Evolutionary conservation across 2,888 invertebrate genomes (phyloP).

Genomic region (Carpatolechia fugitivella): DNA sequence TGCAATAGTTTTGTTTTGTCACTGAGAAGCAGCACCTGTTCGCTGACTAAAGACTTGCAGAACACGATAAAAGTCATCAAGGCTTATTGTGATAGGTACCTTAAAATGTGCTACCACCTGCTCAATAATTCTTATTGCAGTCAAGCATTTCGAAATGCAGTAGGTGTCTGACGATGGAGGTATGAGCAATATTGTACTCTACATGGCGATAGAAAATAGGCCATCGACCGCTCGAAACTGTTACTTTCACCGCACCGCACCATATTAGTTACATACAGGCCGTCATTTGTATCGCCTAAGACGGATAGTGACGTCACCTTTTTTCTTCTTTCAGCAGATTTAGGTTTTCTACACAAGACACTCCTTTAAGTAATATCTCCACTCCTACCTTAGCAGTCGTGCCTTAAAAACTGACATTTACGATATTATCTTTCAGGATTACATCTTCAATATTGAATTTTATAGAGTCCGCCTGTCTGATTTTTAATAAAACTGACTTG

Average conservation of each 20-base stretch:
- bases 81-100: too few species aligned
- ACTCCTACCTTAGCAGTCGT: background rate
- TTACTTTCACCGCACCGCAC: constrained; percentile 39
- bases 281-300: constrained; percentile 23
- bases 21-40: too few species aligned
- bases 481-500: constrained; percentile 8
- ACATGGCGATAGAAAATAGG: constrained; percentile 27
- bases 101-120: too few species aligned
- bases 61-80: too few species aligned
- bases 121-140: too few species aligned
- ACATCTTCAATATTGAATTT: background rate
- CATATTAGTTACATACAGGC: constrained; percentile 31
- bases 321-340: background rate
- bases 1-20: too few species aligned
- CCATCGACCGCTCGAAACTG: constrained; percentile 29
- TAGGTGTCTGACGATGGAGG: background rate
- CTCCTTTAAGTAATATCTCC: background rate
- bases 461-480: background rate
- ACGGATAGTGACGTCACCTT: constrained; percentile 14
- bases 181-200: constrained; percentile 13
- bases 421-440: background rate
- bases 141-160: background rate
- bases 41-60: too few species aligned
- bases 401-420: background rate
- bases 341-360: constrained; percentile 1